Conservation (phyloP, 2,888 invertebrate genomes). For the Podabrus alpinus region DNA sequence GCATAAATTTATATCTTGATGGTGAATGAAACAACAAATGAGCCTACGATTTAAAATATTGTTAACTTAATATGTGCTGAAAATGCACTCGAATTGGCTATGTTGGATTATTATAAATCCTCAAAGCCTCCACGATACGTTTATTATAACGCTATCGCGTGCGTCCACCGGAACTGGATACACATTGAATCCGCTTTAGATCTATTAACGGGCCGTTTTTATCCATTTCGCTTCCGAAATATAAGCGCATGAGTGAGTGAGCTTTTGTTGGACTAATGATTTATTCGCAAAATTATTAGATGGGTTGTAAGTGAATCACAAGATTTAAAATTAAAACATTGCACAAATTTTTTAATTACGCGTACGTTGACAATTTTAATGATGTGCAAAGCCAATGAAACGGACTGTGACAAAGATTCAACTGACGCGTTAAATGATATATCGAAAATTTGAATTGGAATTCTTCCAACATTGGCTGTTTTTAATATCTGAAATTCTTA, state of each 20-base stretch:
- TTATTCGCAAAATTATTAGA: neutral
- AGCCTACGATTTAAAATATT: neutral
- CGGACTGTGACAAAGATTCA: conserved; percentile 16
- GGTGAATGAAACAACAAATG: neutral
- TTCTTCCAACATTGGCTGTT: conserved; percentile 17
- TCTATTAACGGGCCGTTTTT: conserved; percentile 21
- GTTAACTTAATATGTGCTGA: neutral
- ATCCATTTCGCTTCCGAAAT: conserved; percentile 15
- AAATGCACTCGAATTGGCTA: neutral
- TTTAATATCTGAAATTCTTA: neutral
- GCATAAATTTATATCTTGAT: neutral
- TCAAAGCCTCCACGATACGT: conserved; percentile 6
- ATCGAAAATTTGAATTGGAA: conserved; percentile 23
- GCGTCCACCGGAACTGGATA: conserved; percentile 15
- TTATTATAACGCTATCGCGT: conserved; percentile 5
- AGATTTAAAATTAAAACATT: conserved; percentile 1
- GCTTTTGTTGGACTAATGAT: conserved; percentile 10
- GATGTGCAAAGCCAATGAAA: conserved; percentile 17
- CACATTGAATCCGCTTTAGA: conserved; percentile 22
- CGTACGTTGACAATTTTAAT: conserved; percentile 20
- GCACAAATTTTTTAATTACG: conserved; percentile 7
- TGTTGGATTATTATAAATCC: neutral
- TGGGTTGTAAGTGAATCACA: neutral
- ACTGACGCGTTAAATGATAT: conserved; percentile 25
- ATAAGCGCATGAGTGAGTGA: conserved; percentile 12